phyloP scores from a whole-genome alignment of 2,113 vertebrate species.

The Limanda limanda region DNA sequence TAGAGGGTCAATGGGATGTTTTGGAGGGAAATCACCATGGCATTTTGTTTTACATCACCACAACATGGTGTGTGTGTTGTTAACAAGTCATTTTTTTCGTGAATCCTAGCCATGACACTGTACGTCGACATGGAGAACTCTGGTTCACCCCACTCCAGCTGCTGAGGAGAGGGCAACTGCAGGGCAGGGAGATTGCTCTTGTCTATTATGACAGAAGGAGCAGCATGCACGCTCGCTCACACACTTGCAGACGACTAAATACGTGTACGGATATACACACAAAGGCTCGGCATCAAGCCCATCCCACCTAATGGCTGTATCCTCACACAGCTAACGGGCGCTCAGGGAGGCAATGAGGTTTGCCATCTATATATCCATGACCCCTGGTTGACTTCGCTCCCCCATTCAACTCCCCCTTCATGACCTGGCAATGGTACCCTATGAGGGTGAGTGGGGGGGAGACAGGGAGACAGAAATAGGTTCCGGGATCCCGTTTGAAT shows the following conservation, averaged over 20 bases:
- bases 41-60: conserved; percentile 5
- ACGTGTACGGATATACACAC: conserved; percentile 43
- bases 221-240: conserved; percentile 27
- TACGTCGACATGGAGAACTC: conserved; percentile 65
- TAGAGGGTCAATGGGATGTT: conserved; percentile 34
- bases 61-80: neutral
- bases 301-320: conserved; percentile 76
- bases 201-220: conserved; percentile 68
- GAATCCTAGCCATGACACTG: conserved; percentile 76
- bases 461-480: conserved; percentile 61
- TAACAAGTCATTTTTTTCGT: conserved; percentile 61
- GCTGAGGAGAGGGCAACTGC: conserved; percentile 73
- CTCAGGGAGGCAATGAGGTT: conserved; percentile 81
- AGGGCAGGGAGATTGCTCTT: conserved; percentile 68
- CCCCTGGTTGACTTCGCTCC: conserved; percentile 82
- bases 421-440: conserved; percentile 84
- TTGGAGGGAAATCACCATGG: conserved; percentile 49
- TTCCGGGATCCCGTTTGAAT: conserved; percentile 76
- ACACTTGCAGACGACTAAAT: conserved; percentile 1
- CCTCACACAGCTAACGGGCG: conserved; percentile 76
- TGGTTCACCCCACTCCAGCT: conserved; percentile 79
- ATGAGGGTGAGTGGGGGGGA: conserved; percentile 67
- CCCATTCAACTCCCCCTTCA: conserved; percentile 72
- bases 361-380: conserved; percentile 82
- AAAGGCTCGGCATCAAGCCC: conserved; percentile 66